A percentile compares a stretch with the other conserved stretches of the same genome.
These are phyloP conservation scores for Patiria pectinifera DNA, from an alignment of 53 echinoderm and acorn worm species.

Conservation along the genomic window DNA sequence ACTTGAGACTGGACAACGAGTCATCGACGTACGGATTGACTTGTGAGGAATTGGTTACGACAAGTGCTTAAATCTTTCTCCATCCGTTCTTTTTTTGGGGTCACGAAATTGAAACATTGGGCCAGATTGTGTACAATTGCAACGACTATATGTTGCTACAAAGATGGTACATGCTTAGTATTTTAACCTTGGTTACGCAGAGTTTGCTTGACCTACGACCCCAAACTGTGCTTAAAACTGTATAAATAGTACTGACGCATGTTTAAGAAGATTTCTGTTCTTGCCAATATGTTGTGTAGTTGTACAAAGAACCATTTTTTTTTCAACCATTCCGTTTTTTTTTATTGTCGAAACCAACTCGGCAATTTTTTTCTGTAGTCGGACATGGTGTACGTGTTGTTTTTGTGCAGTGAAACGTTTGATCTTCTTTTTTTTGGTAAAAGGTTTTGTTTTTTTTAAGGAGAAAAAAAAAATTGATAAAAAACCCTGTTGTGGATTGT, in stretches of 20 bases:
- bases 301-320: slow-evolving; percentile 14
- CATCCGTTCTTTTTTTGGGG: too few species aligned
- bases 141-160: not conserved
- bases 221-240: not conserved
- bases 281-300: slow-evolving; percentile 50
- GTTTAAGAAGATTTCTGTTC: slow-evolving; percentile 32
- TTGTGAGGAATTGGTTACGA: too few species aligned
- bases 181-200: not conserved
- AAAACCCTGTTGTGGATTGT: slow-evolving; percentile 44
- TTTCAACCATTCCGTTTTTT: slow-evolving; percentile 15
- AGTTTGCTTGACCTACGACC: not conserved
- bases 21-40: too few species aligned
- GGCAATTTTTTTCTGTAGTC: slow-evolving; percentile 25
- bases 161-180: not conserved
- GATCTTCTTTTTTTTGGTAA: slow-evolving; percentile 22
- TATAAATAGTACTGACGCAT: slow-evolving; percentile 33
- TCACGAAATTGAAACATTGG: not conserved
- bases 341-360: not conserved
- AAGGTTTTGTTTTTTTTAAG: not conserved
- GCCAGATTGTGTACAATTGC: not conserved
- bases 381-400: slow-evolving; percentile 41
- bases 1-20: too few species aligned
- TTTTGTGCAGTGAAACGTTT: slow-evolving; percentile 45
- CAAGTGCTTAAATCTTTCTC: too few species aligned
- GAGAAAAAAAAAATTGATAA: not conserved